phyloP scores from a whole-genome alignment of 2,888 invertebrate species.

The Teleiodes luculella region DNA sequence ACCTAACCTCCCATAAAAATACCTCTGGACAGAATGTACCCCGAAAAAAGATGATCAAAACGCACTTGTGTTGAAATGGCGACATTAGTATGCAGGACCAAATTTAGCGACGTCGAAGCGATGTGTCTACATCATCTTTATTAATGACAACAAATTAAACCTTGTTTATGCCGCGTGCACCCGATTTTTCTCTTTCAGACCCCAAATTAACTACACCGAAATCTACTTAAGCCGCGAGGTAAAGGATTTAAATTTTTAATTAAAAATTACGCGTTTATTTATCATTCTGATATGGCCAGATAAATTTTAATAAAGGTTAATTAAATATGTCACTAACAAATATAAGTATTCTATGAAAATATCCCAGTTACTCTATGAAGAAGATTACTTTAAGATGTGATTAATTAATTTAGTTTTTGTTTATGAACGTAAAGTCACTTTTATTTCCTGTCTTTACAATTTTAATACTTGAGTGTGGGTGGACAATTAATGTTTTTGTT shows the following conservation, averaged over 20 bases:
- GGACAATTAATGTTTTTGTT: too few species aligned
- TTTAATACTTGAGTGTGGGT: too few species aligned
- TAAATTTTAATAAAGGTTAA: neutral
- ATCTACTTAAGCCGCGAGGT: conserved; percentile 54
- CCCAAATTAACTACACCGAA: conserved; percentile 69
- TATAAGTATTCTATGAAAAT: too few species aligned
- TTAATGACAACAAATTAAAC: conserved; percentile 70
- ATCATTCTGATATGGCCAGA: neutral
- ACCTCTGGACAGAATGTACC: neutral
- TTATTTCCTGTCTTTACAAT: too few species aligned
- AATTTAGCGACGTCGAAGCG: conserved; percentile 37
- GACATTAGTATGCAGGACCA: conserved; percentile 18
- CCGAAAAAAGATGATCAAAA: conserved; percentile 14
- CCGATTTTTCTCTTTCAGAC: conserved; percentile 64
- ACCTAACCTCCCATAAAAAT: neutral
- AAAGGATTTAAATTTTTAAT: conserved; percentile 39
- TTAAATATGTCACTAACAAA: neutral
- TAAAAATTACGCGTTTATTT: conserved; percentile 26
- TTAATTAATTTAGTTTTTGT: too few species aligned
- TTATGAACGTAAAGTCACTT: too few species aligned
- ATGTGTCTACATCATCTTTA: conserved; percentile 62
- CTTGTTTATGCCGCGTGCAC: conserved; percentile 47
- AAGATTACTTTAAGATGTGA: too few species aligned
- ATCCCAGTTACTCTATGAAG: too few species aligned
- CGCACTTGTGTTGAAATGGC: conserved; percentile 12